A percentile compares a stretch with the other conserved stretches of the same genome.
Conservation (phyloP, 2,797 vertebrate species). For the Galagoides demidoff region DNA sequence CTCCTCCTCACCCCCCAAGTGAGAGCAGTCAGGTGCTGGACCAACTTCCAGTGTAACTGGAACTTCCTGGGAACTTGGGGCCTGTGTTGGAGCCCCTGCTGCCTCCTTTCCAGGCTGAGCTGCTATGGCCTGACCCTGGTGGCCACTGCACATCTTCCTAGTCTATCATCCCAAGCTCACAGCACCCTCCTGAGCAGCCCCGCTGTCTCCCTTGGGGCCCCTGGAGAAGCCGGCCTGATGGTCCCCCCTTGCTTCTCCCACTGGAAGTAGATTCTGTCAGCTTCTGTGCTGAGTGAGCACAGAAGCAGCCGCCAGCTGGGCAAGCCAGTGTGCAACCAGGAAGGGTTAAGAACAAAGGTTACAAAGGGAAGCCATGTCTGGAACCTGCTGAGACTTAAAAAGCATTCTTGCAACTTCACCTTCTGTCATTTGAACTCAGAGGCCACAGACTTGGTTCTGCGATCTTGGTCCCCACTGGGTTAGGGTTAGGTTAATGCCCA, state of each 20-base stretch:
- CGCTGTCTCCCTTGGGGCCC: rapidly evolving
- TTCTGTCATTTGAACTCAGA: background rate
- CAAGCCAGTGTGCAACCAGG: rapidly evolving
- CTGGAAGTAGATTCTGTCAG: background rate
- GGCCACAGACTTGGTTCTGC: background rate
- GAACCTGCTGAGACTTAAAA: background rate
- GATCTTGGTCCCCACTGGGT: background rate
- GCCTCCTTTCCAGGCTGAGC: no score
- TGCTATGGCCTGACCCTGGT: background rate
- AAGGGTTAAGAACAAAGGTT: background rate
- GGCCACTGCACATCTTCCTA: background rate
- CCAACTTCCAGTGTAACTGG: no score
- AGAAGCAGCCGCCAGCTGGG: background rate
- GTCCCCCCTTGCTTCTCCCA: background rate
- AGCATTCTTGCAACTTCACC: background rate
- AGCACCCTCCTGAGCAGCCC: background rate
- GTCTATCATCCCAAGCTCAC: rapidly evolving
- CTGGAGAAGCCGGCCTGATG: rapidly evolving
- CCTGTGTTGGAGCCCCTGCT: background rate
- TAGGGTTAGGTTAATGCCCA: rapidly evolving
- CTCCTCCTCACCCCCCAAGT: background rate
- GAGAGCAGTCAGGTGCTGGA: background rate
- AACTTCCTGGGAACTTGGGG: no score
- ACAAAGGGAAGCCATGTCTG: no score
- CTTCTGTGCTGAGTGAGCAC: no score